Evolutionary conservation across 2,113 vertebrate genomes (phyloP).

Genomic region (Pedetes capensis): DNA sequence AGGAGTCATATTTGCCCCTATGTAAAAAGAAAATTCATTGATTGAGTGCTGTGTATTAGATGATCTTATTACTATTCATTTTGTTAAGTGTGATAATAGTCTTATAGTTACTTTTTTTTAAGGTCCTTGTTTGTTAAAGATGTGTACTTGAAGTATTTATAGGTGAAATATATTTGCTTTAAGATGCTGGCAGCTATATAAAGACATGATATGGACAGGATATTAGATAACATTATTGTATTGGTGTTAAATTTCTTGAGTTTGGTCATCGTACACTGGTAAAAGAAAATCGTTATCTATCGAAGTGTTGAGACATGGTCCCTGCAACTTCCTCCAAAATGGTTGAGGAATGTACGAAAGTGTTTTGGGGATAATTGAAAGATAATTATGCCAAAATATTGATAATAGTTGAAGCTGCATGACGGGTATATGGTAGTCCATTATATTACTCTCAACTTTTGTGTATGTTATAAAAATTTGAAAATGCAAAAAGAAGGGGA

Average conservation of each 20-base stretch:
- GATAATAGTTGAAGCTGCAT: neutral
- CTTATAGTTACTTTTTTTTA: neutral
- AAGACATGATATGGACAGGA: neutral
- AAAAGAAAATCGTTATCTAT: neutral
- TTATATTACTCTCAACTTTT: neutral
- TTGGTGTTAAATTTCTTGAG: neutral
- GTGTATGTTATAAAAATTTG: neutral
- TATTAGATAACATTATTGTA: neutral
- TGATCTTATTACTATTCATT: neutral
- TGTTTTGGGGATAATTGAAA: neutral
- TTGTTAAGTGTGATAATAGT: neutral
- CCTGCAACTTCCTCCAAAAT: neutral
- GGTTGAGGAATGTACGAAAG: neutral
- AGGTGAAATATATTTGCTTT: constrained; percentile 22
- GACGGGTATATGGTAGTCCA: neutral
- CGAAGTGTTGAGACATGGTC: neutral
- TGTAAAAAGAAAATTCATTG: constrained; percentile 1
- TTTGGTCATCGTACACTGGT: neutral
- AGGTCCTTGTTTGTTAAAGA: neutral
- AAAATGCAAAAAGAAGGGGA: neutral
- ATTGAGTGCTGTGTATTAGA: neutral
- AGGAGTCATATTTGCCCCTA: neutral
- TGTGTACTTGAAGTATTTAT: neutral
- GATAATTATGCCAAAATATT: neutral
- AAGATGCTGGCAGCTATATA: neutral